Conservation (phyloP, 1,140 invertebrate genomes). For the Halictus rubicundus region DNA sequence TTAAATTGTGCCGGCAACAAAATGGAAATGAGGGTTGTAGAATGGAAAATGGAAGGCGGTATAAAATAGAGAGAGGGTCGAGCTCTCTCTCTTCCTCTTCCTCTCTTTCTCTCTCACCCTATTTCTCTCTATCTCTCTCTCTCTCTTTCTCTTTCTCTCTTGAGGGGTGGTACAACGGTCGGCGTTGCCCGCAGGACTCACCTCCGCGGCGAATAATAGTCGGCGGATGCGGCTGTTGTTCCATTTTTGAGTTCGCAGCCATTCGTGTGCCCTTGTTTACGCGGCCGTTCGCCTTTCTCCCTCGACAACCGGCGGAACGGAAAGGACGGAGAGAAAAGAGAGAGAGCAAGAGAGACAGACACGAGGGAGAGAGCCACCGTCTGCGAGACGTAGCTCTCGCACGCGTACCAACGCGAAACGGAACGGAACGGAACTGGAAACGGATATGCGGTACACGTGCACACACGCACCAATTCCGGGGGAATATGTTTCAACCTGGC, state of each 20-base stretch:
- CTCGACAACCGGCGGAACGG: not conserved
- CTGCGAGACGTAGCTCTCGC: conserved; percentile 15
- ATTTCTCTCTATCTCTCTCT: too few species aligned
- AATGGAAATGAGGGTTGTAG: conserved; percentile 66
- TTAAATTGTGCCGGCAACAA: conserved; percentile 67
- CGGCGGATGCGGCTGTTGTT: conserved; percentile 65
- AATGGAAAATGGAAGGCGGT: conserved; percentile 67
- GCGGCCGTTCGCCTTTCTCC: conserved; percentile 28
- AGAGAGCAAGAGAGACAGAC: not conserved
- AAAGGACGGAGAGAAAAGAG: too few species aligned
- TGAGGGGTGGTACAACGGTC: conserved; percentile 15
- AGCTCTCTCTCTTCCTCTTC: not conserved
- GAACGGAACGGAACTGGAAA: not conserved
- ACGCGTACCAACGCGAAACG: not conserved
- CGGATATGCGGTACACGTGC: conserved; percentile 41
- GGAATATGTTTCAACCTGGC: conserved; percentile 51
- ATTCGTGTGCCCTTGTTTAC: conserved; percentile 61
- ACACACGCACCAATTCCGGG: conserved; percentile 13
- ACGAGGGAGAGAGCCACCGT: not conserved
- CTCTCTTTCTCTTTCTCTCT: too few species aligned
- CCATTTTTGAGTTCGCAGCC: conserved; percentile 66
- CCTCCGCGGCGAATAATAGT: conserved; percentile 64
- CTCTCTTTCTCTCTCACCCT: too few species aligned
- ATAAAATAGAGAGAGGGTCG: conserved; percentile 60
- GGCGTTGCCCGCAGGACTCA: conserved; percentile 50